Base-by-base conservation (phyloP, 2,113 vertebrate genomes). In the Callionymus lyra region DNA sequence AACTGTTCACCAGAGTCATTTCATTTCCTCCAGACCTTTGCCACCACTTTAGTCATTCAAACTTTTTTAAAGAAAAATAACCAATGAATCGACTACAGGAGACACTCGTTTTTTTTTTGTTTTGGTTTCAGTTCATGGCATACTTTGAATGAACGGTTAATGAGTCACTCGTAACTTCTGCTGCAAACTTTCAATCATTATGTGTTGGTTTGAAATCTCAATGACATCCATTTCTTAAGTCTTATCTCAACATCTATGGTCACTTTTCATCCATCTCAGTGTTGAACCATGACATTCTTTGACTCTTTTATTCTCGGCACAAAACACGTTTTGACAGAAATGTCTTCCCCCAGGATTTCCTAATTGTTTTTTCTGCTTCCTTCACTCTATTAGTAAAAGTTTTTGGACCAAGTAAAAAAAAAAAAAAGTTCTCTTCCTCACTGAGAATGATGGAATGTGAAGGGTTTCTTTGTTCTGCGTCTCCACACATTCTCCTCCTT, bases 401-500 rank as follows among this genome's bases (percentile, higher is more conserved):
- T 44, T 34, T 31, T 39, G 16, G 16, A 16, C n/a, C 8, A 12
- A 31, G n/a, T 43, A 42, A 38, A 13, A 36, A 33, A 41, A 39
- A 21, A n/a, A 0, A 6, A 14, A 4, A 50, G 42, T 41, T 39
- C 40, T 44, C 18, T 45, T 34, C 12, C 33, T 13, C 14, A 41
- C 32, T 55, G 46, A 43, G 19, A 50, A 41, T 53, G 43, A 63
- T 61, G 53, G 67, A 77, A 81, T 81, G 68, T 68, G 52, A 56
- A 65, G 44, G 54, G 41, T 34, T 53, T 44, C 71, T 74, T 72
- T 79, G 72, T 76, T 62, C 60, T 53, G 34, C 18, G 38, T 60
- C 46, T 63, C 46, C 21, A 50, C 36, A n/a, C 21, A 32, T 45
- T 33, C 44, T 52, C 41, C 41, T 38, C 33, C 46, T 68, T 65